Evolutionary conservation across 2,113 vertebrate species (phyloP).

Genomic region (Monopterus albus): DNA sequence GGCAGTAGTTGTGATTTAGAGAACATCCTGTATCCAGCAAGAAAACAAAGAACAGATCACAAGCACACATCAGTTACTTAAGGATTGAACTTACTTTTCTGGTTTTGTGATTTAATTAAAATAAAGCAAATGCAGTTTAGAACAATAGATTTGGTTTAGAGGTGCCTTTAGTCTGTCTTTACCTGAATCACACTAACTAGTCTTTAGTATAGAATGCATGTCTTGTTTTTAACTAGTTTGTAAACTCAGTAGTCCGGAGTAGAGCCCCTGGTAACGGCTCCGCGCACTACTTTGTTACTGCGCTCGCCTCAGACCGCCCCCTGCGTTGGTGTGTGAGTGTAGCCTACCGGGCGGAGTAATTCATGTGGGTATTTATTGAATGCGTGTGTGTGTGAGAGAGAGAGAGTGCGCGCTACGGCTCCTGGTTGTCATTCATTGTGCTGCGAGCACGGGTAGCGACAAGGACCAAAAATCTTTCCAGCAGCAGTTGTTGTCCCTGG

Average conservation of each 20-base stretch:
- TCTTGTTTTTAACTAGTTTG: constrained; percentile 26
- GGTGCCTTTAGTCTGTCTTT: too few species aligned
- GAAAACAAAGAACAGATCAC: too few species aligned
- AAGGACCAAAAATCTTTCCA: constrained; percentile 69
- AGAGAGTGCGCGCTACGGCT: constrained; percentile 89
- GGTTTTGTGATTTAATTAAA: too few species aligned
- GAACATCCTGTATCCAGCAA: too few species aligned
- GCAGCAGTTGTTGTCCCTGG: constrained; percentile 57
- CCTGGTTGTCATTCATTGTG: constrained; percentile 91
- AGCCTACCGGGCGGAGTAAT: constrained; percentile 89
- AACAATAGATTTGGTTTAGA: too few species aligned
- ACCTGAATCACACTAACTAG: constrained; percentile 20
- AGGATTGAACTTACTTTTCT: too few species aligned
- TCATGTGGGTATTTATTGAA: constrained; percentile 57
- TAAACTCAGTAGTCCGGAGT: constrained; percentile 75
- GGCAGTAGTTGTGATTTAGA: too few species aligned
- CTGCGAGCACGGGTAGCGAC: constrained; percentile 78
- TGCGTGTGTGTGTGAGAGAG: constrained; percentile 78
- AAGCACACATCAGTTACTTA: too few species aligned
- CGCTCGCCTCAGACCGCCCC: constrained; percentile 65
- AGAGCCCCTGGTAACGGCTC: constrained; percentile 56
- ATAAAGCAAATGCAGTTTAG: too few species aligned
- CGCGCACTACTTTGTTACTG: constrained; percentile 81
- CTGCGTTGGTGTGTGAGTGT: constrained; percentile 11
- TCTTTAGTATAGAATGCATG: neutral